A percentile compares a stretch with the other conserved stretches of the same genome.
phyloP scores from a whole-genome alignment of 2,797 vertebrate genomes.

The Pseudochirops cupreus region DNA sequence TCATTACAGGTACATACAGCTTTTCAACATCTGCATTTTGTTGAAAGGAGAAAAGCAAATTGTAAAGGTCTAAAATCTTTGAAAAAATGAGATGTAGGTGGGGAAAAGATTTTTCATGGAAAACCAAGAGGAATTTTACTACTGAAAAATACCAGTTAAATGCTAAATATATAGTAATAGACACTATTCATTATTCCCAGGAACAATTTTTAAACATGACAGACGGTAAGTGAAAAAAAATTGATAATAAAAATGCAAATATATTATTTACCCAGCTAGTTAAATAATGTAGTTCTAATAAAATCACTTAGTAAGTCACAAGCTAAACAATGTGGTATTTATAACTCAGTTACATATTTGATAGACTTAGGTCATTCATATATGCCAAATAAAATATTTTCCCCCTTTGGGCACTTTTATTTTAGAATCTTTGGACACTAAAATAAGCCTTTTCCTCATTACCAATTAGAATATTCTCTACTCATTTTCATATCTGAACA shows the following conservation, averaged over 20 bases:
- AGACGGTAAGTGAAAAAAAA: constrained; percentile 63
- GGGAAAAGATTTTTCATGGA: constrained; percentile 63
- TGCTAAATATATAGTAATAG: constrained; percentile 67
- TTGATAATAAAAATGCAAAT: constrained; percentile 60
- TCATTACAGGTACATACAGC: constrained; percentile 85
- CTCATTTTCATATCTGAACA: not conserved
- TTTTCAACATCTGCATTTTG: constrained; percentile 85
- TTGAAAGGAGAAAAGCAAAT: constrained; percentile 83
- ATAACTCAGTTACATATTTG: constrained; percentile 55
- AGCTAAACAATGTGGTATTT: constrained; percentile 67
- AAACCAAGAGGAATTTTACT: constrained; percentile 63
- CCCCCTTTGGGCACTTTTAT: not conserved
- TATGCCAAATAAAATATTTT: constrained; percentile 59
- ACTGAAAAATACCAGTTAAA: constrained; percentile 58
- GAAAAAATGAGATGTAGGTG: constrained; percentile 70
- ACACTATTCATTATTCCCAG: constrained; percentile 52
- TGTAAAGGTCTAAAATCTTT: constrained; percentile 77
- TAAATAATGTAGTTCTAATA: constrained; percentile 63
- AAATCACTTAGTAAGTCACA: constrained; percentile 50
- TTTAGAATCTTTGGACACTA: constrained; percentile 23
- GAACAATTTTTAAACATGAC: constrained; percentile 62
- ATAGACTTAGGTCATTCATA: constrained; percentile 38
- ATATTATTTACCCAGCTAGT: constrained; percentile 50
- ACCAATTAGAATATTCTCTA: not conserved
- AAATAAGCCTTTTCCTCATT: constrained; percentile 28